Base-by-base conservation (phyloP, 2,113 vertebrate genomes). In the Megalops atlanticus region DNA sequence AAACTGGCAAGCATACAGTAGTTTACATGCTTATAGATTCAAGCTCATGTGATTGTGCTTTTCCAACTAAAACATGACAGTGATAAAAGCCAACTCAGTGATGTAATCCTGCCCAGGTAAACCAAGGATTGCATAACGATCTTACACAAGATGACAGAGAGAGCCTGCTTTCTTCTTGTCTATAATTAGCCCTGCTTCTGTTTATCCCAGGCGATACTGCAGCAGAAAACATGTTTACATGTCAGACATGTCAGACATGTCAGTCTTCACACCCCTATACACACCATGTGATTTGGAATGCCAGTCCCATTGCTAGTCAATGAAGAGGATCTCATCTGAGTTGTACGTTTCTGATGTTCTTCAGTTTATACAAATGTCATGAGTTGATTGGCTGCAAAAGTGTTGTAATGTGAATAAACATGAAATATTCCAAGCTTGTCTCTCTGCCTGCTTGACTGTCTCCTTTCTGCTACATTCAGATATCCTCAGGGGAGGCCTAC, bases 401-500 rank as follows among this genome's bases (percentile, higher is more conserved):
- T 45, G n/a, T n/a, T n/a, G n/a, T n/a, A n/a, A n/a, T n/a, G n/a
- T 49, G 16, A 49, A 49, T 49, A 16, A 49, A 49, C 8, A 49
- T 1, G 45, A 11, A 8, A 45, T 40, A 47, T 41, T 72, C 14
- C 41, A 41, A 4, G 6, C 27, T 35, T 43, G 35, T 33, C 16
- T 35, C 3, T 64, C 38, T 47, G 10, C 70, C 40, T 39, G 16
- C 78, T 8, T 73, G 15, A 31, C 21, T n/a, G n/a, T 31, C 33
- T 80, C 68, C 21, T 8, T 82, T 33, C 45, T 24, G 69, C 31
- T 27, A 7, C 39, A 1, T 76, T 49, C 89, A 99, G 98, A 94
- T 99, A 70, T 95, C 94, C 0, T 86, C 77, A 0, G 97, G 98
- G 3, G 98, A 99, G 78, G 96, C 97, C 0, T 99, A 95, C 85